Percentiles rank a stretch among this genome's conserved stretches.
Conservation (phyloP, 2,113 vertebrate species). For the Nettapus auritus region DNA sequence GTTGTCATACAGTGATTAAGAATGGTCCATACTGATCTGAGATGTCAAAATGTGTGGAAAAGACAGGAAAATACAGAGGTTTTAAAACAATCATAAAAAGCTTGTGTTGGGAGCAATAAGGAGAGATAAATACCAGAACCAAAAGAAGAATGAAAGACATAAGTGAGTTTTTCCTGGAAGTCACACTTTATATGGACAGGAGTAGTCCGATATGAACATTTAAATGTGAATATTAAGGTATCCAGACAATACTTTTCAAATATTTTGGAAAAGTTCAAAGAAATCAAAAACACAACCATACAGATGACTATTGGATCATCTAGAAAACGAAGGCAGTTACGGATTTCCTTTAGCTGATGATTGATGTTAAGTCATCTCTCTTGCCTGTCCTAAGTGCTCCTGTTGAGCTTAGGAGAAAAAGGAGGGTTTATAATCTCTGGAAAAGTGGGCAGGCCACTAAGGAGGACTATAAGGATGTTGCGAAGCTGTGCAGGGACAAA, state of each 20-base stretch:
- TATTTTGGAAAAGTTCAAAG: not conserved
- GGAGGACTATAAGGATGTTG: no score
- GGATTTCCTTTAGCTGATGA: not conserved
- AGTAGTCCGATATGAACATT: not conserved
- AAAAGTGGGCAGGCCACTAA: no score
- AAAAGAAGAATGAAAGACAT: not conserved
- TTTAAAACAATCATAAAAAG: not conserved
- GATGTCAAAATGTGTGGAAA: not conserved
- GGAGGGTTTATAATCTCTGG: no score
- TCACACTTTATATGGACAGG: not conserved
- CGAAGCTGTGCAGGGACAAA: no score
- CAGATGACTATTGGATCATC: not conserved
- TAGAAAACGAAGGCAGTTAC: not conserved
- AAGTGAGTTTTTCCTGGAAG: not conserved
- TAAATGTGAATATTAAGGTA: not conserved
- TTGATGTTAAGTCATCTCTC: not conserved
- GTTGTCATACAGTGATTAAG: not conserved
- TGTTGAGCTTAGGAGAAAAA: no score
- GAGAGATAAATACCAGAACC: not conserved
- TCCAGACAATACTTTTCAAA: not conserved
- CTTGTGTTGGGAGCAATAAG: not conserved
- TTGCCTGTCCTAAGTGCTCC: not conserved
- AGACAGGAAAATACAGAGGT: accelerated
- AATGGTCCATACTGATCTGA: not conserved
- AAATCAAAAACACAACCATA: not conserved